Percentiles rank a stretch among this genome's conserved stretches.
phyloP scores from a whole-genome alignment of 2,888 invertebrate genomes.

The Pristionchus entomophagus region DNA sequence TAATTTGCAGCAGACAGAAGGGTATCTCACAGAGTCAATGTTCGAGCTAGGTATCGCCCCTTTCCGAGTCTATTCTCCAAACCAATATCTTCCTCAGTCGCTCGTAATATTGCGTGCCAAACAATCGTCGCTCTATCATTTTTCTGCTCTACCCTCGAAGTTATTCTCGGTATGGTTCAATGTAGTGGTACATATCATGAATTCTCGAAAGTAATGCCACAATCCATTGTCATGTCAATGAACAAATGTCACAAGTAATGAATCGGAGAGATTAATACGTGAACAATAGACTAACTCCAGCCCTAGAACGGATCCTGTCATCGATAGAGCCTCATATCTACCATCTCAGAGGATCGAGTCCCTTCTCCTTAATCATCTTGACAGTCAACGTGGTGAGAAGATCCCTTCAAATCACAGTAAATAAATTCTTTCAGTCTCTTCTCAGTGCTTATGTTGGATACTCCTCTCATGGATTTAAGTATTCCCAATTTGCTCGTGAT shows the following conservation, averaged over 20 bases:
- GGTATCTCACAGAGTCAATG: not conserved
- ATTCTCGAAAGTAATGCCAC: too few species aligned
- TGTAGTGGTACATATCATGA: too few species aligned
- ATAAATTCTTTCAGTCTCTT: not conserved
- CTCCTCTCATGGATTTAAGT: not conserved
- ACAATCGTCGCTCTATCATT: not conserved
- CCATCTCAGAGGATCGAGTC: not conserved
- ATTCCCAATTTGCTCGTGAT: too few species aligned
- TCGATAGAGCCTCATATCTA: conserved; percentile 1
- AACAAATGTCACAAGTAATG: too few species aligned
- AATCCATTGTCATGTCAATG: too few species aligned
- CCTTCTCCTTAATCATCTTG: not conserved
- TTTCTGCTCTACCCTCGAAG: not conserved
- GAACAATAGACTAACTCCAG: too few species aligned
- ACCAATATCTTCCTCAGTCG: too few species aligned
- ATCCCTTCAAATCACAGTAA: not conserved
- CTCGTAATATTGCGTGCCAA: not conserved
- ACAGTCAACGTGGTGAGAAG: not conserved
- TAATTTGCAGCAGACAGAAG: not conserved
- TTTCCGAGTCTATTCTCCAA: too few species aligned
- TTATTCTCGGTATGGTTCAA: not conserved
- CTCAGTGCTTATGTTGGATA: not conserved
- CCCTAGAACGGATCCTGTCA: not conserved
- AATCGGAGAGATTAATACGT: too few species aligned
- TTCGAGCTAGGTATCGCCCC: conserved; percentile 10